Evolutionary conservation across 2,797 vertebrate species (phyloP), one percentile per base, ranked within the genome.

Genomic region (Chaetodon trifasciatus): DNA sequence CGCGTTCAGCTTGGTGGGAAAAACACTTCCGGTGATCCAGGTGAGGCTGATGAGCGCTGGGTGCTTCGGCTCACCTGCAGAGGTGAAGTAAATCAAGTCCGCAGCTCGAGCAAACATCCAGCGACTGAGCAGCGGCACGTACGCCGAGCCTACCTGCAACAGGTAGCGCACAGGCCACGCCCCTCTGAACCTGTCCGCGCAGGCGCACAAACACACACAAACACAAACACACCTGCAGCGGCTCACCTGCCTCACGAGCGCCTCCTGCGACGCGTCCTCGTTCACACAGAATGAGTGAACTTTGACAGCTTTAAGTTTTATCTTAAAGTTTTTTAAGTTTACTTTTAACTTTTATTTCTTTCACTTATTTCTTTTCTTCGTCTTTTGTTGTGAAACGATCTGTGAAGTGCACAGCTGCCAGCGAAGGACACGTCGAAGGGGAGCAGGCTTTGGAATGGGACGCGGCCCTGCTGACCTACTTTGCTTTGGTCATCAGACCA

Each of bases 131-230:
- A 44, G 46, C 56, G 1, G 62, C 70, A 7, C 58, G 74, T 53
- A 78, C 77, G 63, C 12, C 10, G 55, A 85, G 8, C 9, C 65
- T 60, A 86, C 85, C 70, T 88, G 82, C 79, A 44, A 61, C 88
- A 87, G 85, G 86, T 91, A 80, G 16, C 1, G n/a, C 3, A 57
- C 44, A 86, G 9, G 76, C 87, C 83, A 70, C 90, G 86, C 91
- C 91, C 46, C 61, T 19, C 19, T 1, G 4, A 28, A 21, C 44
- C 49, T 55, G 47, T 1, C 39, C 58, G 21, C 19, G 28, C 28
- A 32, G 2, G 28, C 28, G 28, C 28, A 32, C 28, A 32, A 32
- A 32, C 28, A 32, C 28, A 32, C 28, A 32, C 28, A 32, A 3
- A 62, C 61, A 23, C 35, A 12, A 6, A 39, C 63, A 52, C 79